These are phyloP conservation scores for Todus mexicanus DNA, from an alignment of 2,797 vertebrate genomes.

Conservation along the genomic window DNA sequence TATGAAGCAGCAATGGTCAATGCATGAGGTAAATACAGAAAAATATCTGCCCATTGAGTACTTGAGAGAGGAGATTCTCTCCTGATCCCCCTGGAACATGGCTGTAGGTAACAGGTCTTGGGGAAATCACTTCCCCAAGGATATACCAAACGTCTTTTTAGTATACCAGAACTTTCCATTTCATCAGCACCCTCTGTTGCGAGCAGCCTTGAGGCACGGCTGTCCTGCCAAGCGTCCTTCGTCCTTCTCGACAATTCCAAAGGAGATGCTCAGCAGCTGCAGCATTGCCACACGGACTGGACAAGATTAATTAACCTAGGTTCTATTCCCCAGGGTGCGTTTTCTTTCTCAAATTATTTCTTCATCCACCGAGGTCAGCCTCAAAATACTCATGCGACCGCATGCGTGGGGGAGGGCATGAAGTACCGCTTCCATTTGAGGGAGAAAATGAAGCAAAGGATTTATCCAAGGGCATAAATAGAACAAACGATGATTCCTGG, in stretches of 20 bases:
- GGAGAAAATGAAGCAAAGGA: background rate
- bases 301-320: background rate
- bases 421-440: background rate
- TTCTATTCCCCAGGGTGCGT: background rate
- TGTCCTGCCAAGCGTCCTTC: background rate
- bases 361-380: background rate
- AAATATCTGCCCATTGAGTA: background rate
- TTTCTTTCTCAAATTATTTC: background rate
- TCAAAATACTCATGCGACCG: background rate
- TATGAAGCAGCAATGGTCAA: background rate
- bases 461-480: background rate
- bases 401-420: background rate
- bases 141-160: background rate
- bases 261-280: background rate
- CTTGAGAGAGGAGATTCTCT: background rate
- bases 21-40: background rate
- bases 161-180: background rate
- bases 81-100: background rate
- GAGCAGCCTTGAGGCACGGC: background rate
- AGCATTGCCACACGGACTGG: background rate
- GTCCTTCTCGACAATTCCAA: background rate
- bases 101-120: background rate
- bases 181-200: background rate
- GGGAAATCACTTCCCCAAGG: background rate
- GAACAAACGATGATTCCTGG: background rate